Conservation (phyloP, 35 echinoderm and acorn worm genomes). For the Lytechinus variegatus region DNA sequence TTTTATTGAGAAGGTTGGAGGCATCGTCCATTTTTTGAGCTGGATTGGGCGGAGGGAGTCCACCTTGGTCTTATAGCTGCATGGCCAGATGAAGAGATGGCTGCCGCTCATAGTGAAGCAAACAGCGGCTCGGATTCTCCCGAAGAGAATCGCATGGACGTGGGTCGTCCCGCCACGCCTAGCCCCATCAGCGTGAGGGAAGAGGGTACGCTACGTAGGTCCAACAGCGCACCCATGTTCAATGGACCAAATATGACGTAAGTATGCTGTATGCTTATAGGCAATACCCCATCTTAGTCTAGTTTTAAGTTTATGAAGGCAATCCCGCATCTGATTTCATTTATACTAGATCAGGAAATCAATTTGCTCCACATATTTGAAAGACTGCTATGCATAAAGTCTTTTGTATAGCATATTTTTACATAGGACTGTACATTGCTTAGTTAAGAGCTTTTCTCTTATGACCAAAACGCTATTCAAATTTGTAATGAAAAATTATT, state of each 20-base stretch:
- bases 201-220: conserved; percentile 78
- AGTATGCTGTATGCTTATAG: background rate
- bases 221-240: conserved; percentile 98
- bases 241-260: conserved; percentile 95
- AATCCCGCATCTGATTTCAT: too few species aligned
- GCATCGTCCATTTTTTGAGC: conserved; percentile 29
- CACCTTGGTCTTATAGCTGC: background rate
- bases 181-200: conserved; percentile 27
- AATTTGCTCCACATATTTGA: too few species aligned
- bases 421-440: too few species aligned
- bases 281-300: too few species aligned
- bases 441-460: too few species aligned
- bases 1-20: conserved; percentile 3
- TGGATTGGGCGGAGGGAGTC: conserved; percentile 35
- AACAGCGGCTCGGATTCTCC: conserved; percentile 38
- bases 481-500: too few species aligned
- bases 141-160: conserved; percentile 36
- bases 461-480: too few species aligned
- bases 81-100: conserved; percentile 47
- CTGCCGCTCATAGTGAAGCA: conserved; percentile 25
- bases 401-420: too few species aligned
- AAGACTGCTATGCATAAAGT: too few species aligned
- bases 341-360: too few species aligned
- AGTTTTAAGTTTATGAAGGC: too few species aligned
- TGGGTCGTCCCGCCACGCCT: conserved; percentile 34